Percentiles rank a stretch among this genome's conserved stretches.
Evolutionary conservation across 2,113 vertebrate species (phyloP).

Genomic region (Scatophagus argus): DNA sequence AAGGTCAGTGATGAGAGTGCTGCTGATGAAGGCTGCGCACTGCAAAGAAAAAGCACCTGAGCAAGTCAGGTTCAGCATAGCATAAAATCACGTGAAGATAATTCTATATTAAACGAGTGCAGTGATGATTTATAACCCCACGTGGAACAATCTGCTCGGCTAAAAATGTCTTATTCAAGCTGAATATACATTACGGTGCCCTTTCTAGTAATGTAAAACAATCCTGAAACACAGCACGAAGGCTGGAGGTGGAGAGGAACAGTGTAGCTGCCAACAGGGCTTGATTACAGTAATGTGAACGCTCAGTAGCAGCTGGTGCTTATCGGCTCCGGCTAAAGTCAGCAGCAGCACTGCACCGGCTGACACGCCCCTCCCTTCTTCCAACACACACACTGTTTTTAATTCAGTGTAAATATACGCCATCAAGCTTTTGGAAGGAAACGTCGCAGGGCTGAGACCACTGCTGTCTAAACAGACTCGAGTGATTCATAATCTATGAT

Average conservation of each 20-base stretch:
- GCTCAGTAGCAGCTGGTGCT: constrained; percentile 73
- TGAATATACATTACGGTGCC: constrained; percentile 9
- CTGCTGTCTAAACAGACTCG: constrained; percentile 1
- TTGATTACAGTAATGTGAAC: constrained; percentile 76
- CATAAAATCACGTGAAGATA: neutral
- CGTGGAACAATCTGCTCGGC: neutral
- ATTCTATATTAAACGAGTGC: neutral
- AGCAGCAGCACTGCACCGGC: constrained; percentile 49
- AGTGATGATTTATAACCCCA: no score
- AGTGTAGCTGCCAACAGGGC: constrained; percentile 48
- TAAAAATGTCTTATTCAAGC: constrained; percentile 39
- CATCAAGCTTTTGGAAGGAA: constrained; percentile 37
- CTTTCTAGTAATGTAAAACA: constrained; percentile 68
- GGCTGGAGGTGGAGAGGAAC: constrained; percentile 34
- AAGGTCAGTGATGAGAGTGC: constrained; percentile 27
- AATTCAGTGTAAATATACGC: constrained; percentile 58
- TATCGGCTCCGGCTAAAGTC: constrained; percentile 52
- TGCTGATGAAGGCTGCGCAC: constrained; percentile 26
- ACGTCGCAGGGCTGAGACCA: neutral
- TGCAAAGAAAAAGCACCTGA: neutral
- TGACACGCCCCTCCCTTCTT: constrained; percentile 43
- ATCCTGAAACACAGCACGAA: constrained; percentile 30
- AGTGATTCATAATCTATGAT: constrained; percentile 22
- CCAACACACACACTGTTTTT: constrained; percentile 19
- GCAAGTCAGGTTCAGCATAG: neutral